Evolutionary conservation across 2,888 invertebrate genomes (phyloP).

Genomic region (Netelia virgata): DNA sequence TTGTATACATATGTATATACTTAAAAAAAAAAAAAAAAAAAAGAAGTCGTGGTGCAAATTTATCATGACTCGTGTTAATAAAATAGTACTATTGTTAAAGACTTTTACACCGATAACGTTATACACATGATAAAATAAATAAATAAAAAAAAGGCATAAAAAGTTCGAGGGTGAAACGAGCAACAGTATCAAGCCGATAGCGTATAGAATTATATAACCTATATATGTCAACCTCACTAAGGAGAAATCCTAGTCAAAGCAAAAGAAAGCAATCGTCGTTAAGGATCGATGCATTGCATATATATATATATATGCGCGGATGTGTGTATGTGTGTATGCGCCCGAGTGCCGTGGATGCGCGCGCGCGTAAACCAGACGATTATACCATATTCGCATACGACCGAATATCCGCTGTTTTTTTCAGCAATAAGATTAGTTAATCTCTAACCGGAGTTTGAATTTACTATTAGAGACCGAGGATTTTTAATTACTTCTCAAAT

Average conservation of each 20-base stretch:
- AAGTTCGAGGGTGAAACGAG: constrained; percentile 69
- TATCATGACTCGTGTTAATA: constrained; percentile 74
- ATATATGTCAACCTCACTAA: constrained; percentile 75
- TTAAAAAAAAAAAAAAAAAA: constrained; percentile 63
- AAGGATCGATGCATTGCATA: constrained; percentile 77
- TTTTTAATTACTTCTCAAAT: constrained; percentile 33
- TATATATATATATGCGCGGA: constrained; percentile 71
- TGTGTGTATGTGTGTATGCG: constrained; percentile 9
- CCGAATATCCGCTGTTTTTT: constrained; percentile 42
- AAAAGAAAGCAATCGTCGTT: constrained; percentile 72
- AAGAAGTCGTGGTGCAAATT: constrained; percentile 57
- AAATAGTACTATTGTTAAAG: constrained; percentile 73
- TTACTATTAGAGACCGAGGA: constrained; percentile 36
- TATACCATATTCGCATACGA: constrained; percentile 45
- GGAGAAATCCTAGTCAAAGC: constrained; percentile 81
- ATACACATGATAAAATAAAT: constrained; percentile 73
- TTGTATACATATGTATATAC: constrained; percentile 71
- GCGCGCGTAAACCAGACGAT: constrained; percentile 48
- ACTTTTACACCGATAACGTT: constrained; percentile 73
- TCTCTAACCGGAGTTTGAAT: constrained; percentile 31
- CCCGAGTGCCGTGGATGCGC: no score
- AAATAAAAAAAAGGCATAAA: constrained; percentile 66
- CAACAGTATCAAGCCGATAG: constrained; percentile 69
- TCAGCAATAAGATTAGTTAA: not conserved
- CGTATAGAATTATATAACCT: constrained; percentile 71